Evolutionary conservation across 2,797 vertebrate genomes (phyloP), one percentile per base, ranked within the genome.

Genomic region (Rallus crepitans): DNA sequence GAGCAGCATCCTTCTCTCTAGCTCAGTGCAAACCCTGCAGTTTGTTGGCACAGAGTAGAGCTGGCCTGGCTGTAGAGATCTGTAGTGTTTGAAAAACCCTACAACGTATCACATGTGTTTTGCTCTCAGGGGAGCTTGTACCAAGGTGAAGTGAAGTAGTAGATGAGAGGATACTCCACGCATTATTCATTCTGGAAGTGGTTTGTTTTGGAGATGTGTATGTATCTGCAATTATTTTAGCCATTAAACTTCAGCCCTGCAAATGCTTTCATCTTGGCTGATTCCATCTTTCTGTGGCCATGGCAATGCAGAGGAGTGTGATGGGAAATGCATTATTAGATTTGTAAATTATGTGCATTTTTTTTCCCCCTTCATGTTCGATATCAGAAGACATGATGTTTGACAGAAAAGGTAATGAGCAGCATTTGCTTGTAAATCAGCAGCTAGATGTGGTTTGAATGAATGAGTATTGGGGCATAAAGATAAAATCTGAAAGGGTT

Each of bases 221-320:
- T 70, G 86, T 90, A 81, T 90, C 87, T 94, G 86, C 90, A 90
- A 81, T 97, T 96, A 92, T 93, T 87, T 94, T 92, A 91, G 89
- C 84, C 89, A 90, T 95, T 97, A 82, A 91, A 57, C 89, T 85
- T 85, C 33, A 90, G 50, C 91, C 84, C 82, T 90, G 94, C 52
- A 93, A 94, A 72, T 39, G 92, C 87, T 93, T 94, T 95, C 90
- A 96, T 96, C 96, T 96, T 71, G 71, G 42, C 89, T 55, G 59
- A 78, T 94, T 92, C 82, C 47, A 53, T 96, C 92, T 91, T 57
- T 27, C 35, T 56, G 81, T 89, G 93, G 81, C 83, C 78, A 72
- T 83, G 81, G 95, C 83, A 61, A 82, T 95, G 88, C 83, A 85
- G 88, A 87, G 61, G 75, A 93, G 61, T 70, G 35, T 60, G 94